Base-by-base conservation (phyloP, 2,797 vertebrate species). In the Pangasius sanitwongsei region DNA sequence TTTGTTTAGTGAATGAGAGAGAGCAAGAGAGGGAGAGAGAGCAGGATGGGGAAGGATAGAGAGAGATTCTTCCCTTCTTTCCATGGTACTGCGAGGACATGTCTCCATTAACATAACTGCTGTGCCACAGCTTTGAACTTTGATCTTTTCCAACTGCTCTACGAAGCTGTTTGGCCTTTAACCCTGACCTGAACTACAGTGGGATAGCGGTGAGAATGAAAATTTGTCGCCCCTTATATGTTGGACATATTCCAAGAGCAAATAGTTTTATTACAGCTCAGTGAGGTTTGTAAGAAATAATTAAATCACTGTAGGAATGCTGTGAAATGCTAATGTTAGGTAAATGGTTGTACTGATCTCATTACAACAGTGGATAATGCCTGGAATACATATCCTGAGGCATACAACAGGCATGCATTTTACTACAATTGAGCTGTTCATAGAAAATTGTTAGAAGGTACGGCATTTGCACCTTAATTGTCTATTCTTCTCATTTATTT, bases 81-180 rank as follows among this genome's bases (percentile, higher is more conserved):
- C 67, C 86, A 85, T 61, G 55, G 81, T 85, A 57, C 72, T 83
- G 72, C 57, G 53, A 59, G 34, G 67, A 81, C 87, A 86, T 74
- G 83, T 86, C 86, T 80, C 89, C 85, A 92, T 92, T 92, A 92
- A 90, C 90, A 91, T 93, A 92, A 91, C 89, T 92, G 88, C 87
- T 89, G 77, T 88, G 90, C 75, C 90, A 87, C 67, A 34, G 83
- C 81, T 81, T 91, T 92, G 90, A 91, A 90, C 90, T 85, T 84
- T 91, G 88, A 88, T 83, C 86, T 81, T 70, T 81, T 74, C 55
- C 67, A 55, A 44, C 34, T 89, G 31, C 20, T 53, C 59, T 89
- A 53, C 61, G 61, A 57, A 65, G 16, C 28, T 86, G 37, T 78
- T 75, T 0, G 20, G 28, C 83, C 83, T 88, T 87, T 85, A 88